Evolutionary conservation across 2,797 vertebrate genomes (phyloP).

Genomic region (Chelon labrosus): DNA sequence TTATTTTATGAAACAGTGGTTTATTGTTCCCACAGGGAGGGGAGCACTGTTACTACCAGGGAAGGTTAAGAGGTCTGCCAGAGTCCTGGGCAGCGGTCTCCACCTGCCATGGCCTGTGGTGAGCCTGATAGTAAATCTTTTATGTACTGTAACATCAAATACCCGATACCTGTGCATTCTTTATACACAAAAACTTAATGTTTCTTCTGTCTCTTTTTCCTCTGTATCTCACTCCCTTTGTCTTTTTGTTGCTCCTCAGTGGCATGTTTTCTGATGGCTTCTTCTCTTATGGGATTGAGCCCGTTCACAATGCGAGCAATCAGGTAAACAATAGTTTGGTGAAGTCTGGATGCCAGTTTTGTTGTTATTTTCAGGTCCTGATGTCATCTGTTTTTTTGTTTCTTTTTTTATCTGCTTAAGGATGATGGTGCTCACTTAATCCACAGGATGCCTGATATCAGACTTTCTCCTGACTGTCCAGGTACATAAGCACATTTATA

Average conservation of each 20-base stretch:
- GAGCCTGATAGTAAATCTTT: conserved; percentile 69
- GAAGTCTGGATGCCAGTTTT: neutral
- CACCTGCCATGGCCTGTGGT: conserved; percentile 95
- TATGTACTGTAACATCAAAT: neutral
- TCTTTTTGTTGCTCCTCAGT: conserved; percentile 43
- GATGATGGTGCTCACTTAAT: conserved; percentile 75
- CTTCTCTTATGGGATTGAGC: conserved; percentile 80
- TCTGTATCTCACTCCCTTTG: conserved; percentile 5
- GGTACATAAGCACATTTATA: conserved; percentile 45
- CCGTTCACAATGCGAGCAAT: conserved; percentile 65
- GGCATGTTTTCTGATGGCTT: conserved; percentile 81
- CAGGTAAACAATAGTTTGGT: conserved; percentile 71
- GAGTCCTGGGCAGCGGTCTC: conserved; percentile 92
- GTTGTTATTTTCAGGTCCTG: neutral
- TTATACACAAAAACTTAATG: neutral
- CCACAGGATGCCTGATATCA: conserved; percentile 78
- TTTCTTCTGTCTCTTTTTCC: neutral
- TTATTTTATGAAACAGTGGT: conserved; percentile 27
- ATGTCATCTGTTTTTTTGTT: neutral
- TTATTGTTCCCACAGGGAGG: conserved; percentile 84
- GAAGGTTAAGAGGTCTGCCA: conserved; percentile 86
- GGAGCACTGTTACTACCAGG: conserved; percentile 99
- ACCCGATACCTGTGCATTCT: neutral
- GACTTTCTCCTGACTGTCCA: conserved; percentile 69
- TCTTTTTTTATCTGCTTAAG: conserved; percentile 49